A percentile compares a stretch with the other conserved stretches of the same genome.
Evolutionary conservation across 2,797 vertebrate genomes (phyloP).

Genomic region (Channa striata): DNA sequence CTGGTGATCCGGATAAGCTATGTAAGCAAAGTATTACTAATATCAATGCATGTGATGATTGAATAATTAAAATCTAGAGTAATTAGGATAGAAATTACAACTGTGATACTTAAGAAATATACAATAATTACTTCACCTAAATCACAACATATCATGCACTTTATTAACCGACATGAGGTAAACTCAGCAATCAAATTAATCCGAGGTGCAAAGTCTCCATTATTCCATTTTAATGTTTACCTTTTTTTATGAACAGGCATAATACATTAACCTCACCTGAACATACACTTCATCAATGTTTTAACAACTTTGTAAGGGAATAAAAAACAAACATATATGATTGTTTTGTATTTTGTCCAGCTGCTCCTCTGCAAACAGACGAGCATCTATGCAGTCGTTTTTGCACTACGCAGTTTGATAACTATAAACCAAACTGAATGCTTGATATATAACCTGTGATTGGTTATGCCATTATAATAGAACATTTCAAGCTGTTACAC

Average conservation of each 20-base stretch:
- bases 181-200: no score
- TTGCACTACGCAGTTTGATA: neutral
- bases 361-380: neutral
- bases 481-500: conserved; percentile 48
- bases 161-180: neutral
- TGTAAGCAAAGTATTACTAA: no score
- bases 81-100: no score
- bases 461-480: conserved; percentile 32
- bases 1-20: no score
- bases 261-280: neutral
- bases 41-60: no score
- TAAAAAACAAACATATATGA: no score
- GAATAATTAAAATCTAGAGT: no score
- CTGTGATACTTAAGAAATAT: no score
- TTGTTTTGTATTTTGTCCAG: neutral
- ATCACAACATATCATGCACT: neutral
- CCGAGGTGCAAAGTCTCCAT: no score
- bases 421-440: conserved; percentile 23
- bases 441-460: conserved; percentile 35
- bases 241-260: neutral
- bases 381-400: neutral
- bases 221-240: neutral
- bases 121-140: neutral
- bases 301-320: neutral
- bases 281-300: neutral